phyloP scores from a whole-genome alignment of 1,140 invertebrate genomes.

The Schlechtendalia chinensis region DNA sequence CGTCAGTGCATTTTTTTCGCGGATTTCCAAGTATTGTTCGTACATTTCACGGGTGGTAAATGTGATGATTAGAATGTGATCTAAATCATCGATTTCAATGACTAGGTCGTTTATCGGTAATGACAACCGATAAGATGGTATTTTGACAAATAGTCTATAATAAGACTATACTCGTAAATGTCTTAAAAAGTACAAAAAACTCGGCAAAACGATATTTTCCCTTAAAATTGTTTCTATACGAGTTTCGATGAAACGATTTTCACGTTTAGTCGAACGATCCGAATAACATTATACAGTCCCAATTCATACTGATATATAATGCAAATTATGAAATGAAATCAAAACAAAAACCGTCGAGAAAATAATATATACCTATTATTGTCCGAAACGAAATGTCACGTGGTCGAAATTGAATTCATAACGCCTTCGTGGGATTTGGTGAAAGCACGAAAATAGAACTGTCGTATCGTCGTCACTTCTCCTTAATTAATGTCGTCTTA shows the following conservation, averaged over 20 bases:
- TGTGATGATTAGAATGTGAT: slow-evolving; percentile 4
- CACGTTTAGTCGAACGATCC: no score
- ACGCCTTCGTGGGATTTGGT: neutral
- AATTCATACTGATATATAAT: no score
- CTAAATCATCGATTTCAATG: slow-evolving; percentile 17
- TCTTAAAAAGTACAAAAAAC: neutral
- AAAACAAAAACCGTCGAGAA: no score
- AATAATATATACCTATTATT: no score
- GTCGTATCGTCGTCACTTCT: slow-evolving; percentile 6
- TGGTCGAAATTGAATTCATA: neutral
- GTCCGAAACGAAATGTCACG: neutral
- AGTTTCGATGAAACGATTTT: neutral
- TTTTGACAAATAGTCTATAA: neutral
- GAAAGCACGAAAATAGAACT: neutral
- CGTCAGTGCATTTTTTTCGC: neutral
- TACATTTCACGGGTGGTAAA: neutral
- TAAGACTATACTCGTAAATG: neutral
- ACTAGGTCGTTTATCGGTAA: neutral
- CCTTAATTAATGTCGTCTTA: slow-evolving; percentile 19
- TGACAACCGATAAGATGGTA: neutral
- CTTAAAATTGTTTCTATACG: neutral
- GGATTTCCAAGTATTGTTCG: slow-evolving; percentile 15
- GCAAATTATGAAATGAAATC: no score
- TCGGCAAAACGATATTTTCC: neutral
- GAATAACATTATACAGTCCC: no score